Evolutionary conservation across 1,140 invertebrate species (phyloP).

Genomic region (Meloidogyne floridensis): DNA sequence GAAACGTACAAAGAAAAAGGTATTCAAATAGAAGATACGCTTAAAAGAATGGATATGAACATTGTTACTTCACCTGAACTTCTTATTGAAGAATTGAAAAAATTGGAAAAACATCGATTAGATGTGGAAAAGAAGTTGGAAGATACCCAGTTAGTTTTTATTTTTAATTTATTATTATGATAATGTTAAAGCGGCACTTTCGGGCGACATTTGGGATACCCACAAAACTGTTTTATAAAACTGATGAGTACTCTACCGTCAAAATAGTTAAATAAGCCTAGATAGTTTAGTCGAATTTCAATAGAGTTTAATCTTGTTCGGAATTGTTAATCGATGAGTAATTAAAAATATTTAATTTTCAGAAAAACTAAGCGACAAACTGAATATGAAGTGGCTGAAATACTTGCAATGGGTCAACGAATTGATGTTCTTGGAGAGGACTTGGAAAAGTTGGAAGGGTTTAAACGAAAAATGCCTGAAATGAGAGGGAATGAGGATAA

Average conservation of each 20-base stretch:
- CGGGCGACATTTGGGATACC: no score
- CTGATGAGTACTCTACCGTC: no score
- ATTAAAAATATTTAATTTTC: background rate
- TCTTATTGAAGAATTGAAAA: slow-evolving; percentile 12
- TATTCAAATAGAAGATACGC: slow-evolving; percentile 12
- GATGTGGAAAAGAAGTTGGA: background rate
- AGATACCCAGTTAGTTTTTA: background rate
- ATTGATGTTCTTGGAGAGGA: background rate
- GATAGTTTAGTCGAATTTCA: no score
- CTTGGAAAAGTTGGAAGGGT: background rate
- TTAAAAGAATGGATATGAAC: slow-evolving; percentile 28
- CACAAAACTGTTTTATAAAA: no score
- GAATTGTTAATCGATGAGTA: no score
- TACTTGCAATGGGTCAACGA: background rate
- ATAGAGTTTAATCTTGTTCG: no score
- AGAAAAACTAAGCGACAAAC: slow-evolving; percentile 4
- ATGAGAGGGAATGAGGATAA: background rate
- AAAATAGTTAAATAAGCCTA: no score
- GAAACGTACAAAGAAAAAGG: background rate
- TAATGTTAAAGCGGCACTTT: no score
- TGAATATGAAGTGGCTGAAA: slow-evolving; percentile 23
- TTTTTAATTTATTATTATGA: no score
- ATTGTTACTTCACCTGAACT: slow-evolving; percentile 21
- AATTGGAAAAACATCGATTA: background rate
- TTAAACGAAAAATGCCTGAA: background rate